These are phyloP conservation scores for Nephrotoma appendiculata DNA, from an alignment of 2,888 invertebrate genomes.

Conservation along the genomic window DNA sequence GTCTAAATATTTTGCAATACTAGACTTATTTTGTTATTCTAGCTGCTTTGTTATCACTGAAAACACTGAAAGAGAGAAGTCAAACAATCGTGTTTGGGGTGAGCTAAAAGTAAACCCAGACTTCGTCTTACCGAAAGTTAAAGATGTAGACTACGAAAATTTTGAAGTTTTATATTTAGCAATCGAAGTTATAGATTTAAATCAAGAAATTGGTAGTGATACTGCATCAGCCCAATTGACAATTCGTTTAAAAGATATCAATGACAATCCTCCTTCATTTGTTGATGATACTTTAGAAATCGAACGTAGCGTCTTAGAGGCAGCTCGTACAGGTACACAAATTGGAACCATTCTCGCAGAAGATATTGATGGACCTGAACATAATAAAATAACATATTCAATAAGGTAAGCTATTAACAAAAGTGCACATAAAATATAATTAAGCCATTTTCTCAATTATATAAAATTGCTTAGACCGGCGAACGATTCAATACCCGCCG, in stretches of 20 bases:
- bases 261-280: slow-evolving; percentile 48
- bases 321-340: slow-evolving; percentile 31
- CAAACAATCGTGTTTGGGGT: slow-evolving; percentile 15
- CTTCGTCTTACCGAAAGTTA: slow-evolving; percentile 8
- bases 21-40: slow-evolving; percentile 8
- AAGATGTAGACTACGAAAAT: slow-evolving; percentile 41
- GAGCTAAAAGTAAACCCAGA: slow-evolving; percentile 16
- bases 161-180: slow-evolving; percentile 43
- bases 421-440: neutral
- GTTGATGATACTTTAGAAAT: slow-evolving; percentile 30
- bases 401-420: slow-evolving; percentile 33
- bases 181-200: slow-evolving; percentile 36
- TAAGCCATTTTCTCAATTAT: neutral
- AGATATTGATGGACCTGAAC: slow-evolving; percentile 44
- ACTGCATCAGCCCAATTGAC: slow-evolving; percentile 39
- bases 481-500: slow-evolving; percentile 28
- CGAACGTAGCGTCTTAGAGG: slow-evolving; percentile 37
- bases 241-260: slow-evolving; percentile 44
- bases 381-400: slow-evolving; percentile 40
- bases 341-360: slow-evolving; percentile 42
- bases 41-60: slow-evolving; percentile 23
- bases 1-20: neutral
- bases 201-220: slow-evolving; percentile 34
- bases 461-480: slow-evolving; percentile 26
- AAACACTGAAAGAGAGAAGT: slow-evolving; percentile 10